Conservation (phyloP, 2,888 invertebrate species). For the Thera obeliscata region DNA sequence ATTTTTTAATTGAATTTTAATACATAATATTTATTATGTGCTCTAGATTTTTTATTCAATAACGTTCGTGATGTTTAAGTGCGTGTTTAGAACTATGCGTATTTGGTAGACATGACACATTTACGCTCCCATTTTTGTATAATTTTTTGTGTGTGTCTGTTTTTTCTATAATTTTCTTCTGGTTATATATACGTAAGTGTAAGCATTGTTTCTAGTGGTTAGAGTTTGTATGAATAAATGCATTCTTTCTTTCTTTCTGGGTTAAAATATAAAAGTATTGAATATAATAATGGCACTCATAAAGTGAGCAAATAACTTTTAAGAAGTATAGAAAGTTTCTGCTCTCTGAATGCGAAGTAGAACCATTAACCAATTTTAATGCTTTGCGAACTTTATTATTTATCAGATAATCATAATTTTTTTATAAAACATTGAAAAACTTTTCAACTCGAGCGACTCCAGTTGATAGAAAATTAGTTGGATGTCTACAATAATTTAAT, state of each 20-base stretch:
- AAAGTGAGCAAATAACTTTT: conserved; percentile 5
- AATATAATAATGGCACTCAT: neutral
- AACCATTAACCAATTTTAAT: conserved; percentile 1
- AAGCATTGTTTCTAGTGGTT: too few species aligned
- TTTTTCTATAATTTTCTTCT: too few species aligned
- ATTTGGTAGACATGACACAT: too few species aligned
- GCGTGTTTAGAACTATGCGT: too few species aligned
- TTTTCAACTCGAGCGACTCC: neutral
- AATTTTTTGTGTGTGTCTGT: too few species aligned
- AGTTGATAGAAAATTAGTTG: too few species aligned
- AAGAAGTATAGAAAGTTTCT: neutral
- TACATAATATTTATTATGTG: neutral
- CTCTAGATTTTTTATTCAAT: neutral
- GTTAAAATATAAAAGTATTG: conserved; percentile 1
- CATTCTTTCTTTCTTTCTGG: too few species aligned
- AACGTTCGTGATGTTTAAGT: too few species aligned
- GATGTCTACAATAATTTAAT: too few species aligned
- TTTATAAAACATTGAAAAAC: conserved; percentile 5
- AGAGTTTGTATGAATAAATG: too few species aligned
- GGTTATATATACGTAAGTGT: too few species aligned
- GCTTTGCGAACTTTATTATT: neutral
- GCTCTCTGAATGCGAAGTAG: neutral
- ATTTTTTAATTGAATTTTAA: conserved; percentile 30
- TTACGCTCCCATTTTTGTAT: too few species aligned
- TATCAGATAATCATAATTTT: conserved; percentile 2